phyloP scores from a whole-genome alignment of 1,140 invertebrate genomes.

The Zophobas morio region DNA sequence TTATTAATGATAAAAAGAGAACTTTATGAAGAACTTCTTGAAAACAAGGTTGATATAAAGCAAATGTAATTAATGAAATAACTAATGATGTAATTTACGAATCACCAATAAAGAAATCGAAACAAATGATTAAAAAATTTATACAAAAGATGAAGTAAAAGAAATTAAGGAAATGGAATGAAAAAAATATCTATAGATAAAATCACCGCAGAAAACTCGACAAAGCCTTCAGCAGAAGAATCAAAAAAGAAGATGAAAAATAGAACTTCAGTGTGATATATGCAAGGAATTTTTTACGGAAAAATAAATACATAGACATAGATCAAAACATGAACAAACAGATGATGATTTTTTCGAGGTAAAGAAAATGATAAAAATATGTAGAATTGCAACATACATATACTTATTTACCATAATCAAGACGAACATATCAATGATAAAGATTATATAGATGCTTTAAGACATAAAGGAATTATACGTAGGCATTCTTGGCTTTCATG shows the following conservation, averaged over 20 bases:
- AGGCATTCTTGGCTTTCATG: background rate
- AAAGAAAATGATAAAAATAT: background rate
- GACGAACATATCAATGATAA: background rate
- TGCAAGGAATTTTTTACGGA: background rate
- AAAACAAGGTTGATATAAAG: no score
- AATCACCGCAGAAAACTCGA: no score
- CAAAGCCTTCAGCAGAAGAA: background rate
- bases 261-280: background rate
- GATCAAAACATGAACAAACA: constrained; percentile 10
- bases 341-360: background rate
- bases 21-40: no score
- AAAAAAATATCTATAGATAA: no score
- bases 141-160: no score
- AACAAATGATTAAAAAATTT: no score
- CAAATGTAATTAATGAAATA: no score
- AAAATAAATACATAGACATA: background rate
- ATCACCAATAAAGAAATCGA: no score
- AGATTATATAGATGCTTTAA: constrained; percentile 8
- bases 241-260: background rate
- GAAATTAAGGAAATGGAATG: no score
- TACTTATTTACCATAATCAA: background rate
- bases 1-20: no score
- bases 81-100: no score
- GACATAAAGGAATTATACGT: background rate
- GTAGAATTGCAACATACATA: constrained; percentile 1